phyloP scores from a whole-genome alignment of 2,888 invertebrate species.

The Melieria crassipennis region DNA sequence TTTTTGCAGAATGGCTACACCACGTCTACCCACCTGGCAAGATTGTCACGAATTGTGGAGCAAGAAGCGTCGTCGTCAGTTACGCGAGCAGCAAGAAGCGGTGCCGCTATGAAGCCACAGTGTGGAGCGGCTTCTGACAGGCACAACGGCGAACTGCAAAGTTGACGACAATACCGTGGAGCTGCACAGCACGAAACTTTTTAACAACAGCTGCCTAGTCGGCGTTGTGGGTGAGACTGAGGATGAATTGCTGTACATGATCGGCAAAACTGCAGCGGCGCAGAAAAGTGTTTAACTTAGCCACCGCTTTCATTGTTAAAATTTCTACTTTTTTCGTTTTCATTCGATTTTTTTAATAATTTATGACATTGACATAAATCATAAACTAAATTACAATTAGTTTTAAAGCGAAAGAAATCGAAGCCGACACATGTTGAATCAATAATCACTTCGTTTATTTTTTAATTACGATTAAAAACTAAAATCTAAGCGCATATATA shows the following conservation, averaged over 20 bases:
- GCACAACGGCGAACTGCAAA: background rate
- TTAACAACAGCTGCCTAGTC: too few species aligned
- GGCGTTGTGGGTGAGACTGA: too few species aligned
- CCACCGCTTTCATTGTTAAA: too few species aligned
- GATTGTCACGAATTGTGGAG: constrained; percentile 99
- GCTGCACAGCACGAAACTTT: constrained; percentile 28
- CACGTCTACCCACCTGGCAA: constrained; percentile 92
- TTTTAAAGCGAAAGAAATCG: constrained; percentile 7
- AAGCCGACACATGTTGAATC: too few species aligned
- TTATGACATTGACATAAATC: constrained; percentile 20
- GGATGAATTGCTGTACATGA: too few species aligned
- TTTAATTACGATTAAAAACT: too few species aligned
- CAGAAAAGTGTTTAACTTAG: too few species aligned
- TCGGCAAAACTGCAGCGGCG: too few species aligned
- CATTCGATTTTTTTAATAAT: constrained; percentile 13
- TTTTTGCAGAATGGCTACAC: constrained; percentile 78
- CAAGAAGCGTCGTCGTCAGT: constrained; percentile 89
- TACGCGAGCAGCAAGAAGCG: constrained; percentile 61
- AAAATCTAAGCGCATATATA: too few species aligned
- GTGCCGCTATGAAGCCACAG: constrained; percentile 26
- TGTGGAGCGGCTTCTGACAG: constrained; percentile 14
- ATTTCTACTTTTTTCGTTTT: background rate
- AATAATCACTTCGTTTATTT: too few species aligned
- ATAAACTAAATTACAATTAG: constrained; percentile 27
- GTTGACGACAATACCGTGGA: constrained; percentile 3